Conservation (phyloP, 2,113 vertebrate genomes). For the Archilochus colubris region DNA sequence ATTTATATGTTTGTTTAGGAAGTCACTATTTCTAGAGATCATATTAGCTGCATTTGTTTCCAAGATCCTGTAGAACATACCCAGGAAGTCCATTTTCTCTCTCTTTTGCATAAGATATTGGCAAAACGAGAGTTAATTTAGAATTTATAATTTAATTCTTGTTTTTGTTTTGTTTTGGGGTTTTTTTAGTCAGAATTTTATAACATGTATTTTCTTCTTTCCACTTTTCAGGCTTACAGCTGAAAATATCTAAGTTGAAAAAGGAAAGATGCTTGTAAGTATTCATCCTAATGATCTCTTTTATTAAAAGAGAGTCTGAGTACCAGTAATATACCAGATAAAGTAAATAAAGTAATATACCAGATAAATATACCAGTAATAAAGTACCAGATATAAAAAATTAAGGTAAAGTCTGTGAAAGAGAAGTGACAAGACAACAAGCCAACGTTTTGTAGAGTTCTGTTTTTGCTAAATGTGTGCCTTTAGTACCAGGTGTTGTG, state of each 20-base stretch:
- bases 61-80: neutral
- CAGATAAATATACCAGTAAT: too few relatives aligned
- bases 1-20: neutral
- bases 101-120: neutral
- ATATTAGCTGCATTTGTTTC: neutral
- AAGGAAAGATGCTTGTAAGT: constrained; percentile 96
- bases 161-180: neutral
- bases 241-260: constrained; percentile 93
- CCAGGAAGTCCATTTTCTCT: neutral
- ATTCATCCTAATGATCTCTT: neutral
- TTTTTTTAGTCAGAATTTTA: neutral
- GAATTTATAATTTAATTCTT: neutral
- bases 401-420: neutral
- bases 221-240: constrained; percentile 83
- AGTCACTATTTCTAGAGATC: neutral
- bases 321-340: neutral
- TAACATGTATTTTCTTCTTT: constrained; percentile 16
- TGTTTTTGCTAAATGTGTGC: neutral
- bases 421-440: neutral
- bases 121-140: neutral
- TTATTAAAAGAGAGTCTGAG: constrained; percentile 17
- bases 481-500: neutral
- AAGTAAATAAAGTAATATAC: too few relatives aligned
- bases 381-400: neutral
- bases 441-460: neutral